These are phyloP conservation scores for Labia minor DNA, from an alignment of 2,888 invertebrate species.

Conservation along the genomic window DNA sequence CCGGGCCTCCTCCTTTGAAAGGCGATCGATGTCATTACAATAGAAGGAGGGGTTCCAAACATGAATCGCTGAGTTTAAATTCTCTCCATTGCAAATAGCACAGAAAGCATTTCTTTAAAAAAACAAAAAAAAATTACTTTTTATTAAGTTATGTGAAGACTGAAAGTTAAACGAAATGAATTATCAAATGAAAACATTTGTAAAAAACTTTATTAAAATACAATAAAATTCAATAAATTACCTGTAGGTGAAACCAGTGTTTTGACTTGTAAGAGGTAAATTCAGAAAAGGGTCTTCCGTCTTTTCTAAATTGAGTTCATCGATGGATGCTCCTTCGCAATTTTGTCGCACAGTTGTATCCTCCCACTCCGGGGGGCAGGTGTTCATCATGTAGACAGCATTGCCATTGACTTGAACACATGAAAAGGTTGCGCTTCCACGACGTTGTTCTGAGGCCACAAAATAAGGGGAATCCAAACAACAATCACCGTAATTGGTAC, in stretches of 20 bases:
- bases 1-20: constrained; percentile 17
- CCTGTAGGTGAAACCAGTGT: constrained; percentile 32
- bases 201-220: too few species aligned
- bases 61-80: constrained; percentile 35
- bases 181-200: not conserved
- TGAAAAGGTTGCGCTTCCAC: constrained; percentile 32
- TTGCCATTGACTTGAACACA: constrained; percentile 35
- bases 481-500: constrained; percentile 39
- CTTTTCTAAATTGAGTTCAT: not conserved
- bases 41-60: constrained; percentile 33
- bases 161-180: not conserved
- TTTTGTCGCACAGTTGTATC: constrained; percentile 26
- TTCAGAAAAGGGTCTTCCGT: constrained; percentile 32
- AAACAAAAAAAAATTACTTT: constrained; percentile 15
- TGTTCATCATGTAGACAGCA: constrained; percentile 37
- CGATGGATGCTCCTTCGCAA: constrained; percentile 27
- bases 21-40: not conserved
- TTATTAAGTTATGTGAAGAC: not conserved
- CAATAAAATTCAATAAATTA: too few species aligned
- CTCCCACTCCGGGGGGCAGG: constrained; percentile 36
- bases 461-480: constrained; percentile 35
- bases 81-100: constrained; percentile 37
- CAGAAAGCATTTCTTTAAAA: constrained; percentile 35
- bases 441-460: constrained; percentile 30
- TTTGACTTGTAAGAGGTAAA: constrained; percentile 34